These are phyloP conservation scores for Centruroides sculpturatus DNA, from an alignment of 1,140 invertebrate genomes.

Conservation along the genomic window DNA sequence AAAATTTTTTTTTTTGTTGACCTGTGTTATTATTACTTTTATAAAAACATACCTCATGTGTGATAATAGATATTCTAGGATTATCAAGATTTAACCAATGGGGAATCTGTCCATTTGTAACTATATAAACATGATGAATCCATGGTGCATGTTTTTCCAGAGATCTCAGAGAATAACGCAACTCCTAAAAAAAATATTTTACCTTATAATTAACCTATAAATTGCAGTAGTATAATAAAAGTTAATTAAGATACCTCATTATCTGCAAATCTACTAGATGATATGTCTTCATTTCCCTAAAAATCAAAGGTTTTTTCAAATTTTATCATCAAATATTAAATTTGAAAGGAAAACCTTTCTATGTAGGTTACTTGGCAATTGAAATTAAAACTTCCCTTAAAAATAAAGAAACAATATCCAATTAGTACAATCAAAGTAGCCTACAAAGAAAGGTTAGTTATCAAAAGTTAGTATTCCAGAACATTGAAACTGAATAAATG, in stretches of 20 bases:
- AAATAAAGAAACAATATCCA: too few species aligned
- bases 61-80: slow-evolving; percentile 48
- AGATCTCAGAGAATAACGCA: slow-evolving; percentile 60
- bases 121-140: slow-evolving; percentile 63
- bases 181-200: slow-evolving; percentile 33
- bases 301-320: background rate
- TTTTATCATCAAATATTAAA: too few species aligned
- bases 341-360: too few species aligned
- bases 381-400: too few species aligned
- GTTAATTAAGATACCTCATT: slow-evolving; percentile 26
- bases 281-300: slow-evolving; percentile 23
- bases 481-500: too few species aligned
- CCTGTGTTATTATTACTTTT: too few species aligned
- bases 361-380: too few species aligned
- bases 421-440: too few species aligned
- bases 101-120: slow-evolving; percentile 77
- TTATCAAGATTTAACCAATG: slow-evolving; percentile 68
- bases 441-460: too few species aligned
- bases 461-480: too few species aligned
- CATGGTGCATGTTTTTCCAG: slow-evolving; percentile 65
- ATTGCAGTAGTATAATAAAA: background rate
- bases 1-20: too few species aligned
- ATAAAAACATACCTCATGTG: slow-evolving; percentile 36
- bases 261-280: slow-evolving; percentile 33
- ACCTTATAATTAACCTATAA: too few species aligned